Conservation (phyloP, 2,113 vertebrate species). For the Salvelinus alpinus region DNA sequence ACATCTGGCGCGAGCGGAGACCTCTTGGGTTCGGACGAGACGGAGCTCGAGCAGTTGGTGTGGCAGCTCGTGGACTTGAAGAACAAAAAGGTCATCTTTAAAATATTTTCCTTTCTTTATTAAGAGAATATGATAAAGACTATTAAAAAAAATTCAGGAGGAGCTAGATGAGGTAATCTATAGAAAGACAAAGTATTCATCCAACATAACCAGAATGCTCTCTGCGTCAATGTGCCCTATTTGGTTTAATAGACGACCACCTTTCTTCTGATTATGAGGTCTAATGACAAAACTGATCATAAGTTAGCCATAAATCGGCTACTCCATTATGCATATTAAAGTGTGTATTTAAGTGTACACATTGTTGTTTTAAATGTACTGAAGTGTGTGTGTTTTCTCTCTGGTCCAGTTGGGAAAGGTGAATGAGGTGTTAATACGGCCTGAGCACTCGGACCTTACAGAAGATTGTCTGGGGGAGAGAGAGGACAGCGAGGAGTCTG, state of each 20-base stretch:
- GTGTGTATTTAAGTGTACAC: neutral
- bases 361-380: neutral
- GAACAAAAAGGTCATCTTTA: slow-evolving; percentile 83
- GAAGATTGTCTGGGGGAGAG: slow-evolving; percentile 54
- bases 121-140: too few species aligned
- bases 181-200: too few species aligned
- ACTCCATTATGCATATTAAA: neutral
- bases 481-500: slow-evolving; percentile 44
- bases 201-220: too few species aligned
- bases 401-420: slow-evolving; percentile 66
- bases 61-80: slow-evolving; percentile 94
- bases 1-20: slow-evolving; percentile 88
- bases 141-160: too few species aligned
- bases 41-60: slow-evolving; percentile 85
- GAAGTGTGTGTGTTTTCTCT: slow-evolving; percentile 5
- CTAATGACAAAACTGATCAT: too few species aligned
- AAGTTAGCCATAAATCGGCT: too few species aligned
- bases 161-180: too few species aligned
- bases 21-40: slow-evolving; percentile 91
- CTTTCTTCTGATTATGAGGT: too few species aligned
- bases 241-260: too few species aligned
- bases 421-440: slow-evolving; percentile 68
- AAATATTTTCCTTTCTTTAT: neutral
- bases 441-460: slow-evolving; percentile 55
- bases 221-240: too few species aligned